A percentile compares a stretch with the other conserved stretches of the same genome.
phyloP scores from a whole-genome alignment of 2,797 vertebrate genomes.

The Hipposideros larvatus region DNA sequence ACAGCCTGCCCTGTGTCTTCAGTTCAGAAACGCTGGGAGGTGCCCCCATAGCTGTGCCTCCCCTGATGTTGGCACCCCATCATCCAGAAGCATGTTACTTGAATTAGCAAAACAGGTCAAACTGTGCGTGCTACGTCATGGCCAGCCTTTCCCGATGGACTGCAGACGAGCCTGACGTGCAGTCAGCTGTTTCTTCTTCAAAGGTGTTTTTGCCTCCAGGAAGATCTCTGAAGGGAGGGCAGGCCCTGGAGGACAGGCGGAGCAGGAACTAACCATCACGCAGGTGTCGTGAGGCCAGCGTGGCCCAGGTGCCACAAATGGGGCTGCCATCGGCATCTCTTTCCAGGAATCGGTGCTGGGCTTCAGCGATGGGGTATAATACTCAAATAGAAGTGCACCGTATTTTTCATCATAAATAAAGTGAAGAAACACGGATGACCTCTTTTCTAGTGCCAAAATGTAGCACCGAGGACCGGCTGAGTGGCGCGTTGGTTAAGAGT shows the following conservation, averaged over 20 bases:
- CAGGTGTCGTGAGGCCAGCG: not conserved
- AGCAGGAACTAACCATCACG: accelerated
- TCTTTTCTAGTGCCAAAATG: not conserved
- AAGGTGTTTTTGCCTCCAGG: not conserved
- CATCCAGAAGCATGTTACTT: accelerated
- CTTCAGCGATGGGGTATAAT: not conserved
- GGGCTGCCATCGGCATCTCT: accelerated
- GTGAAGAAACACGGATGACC: not conserved
- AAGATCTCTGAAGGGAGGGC: not conserved
- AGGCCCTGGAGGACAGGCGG: accelerated
- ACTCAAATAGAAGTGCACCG: not conserved
- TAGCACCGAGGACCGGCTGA: too few species aligned
- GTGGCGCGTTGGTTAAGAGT: too few species aligned
- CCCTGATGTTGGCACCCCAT: not conserved
- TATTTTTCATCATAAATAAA: not conserved
- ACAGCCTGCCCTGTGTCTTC: accelerated
- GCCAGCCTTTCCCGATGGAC: not conserved
- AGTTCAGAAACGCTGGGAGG: not conserved
- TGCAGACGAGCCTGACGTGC: accelerated
- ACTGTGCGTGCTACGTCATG: accelerated
- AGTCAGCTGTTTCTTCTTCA: not conserved
- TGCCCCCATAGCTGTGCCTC: accelerated
- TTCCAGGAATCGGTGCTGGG: not conserved
- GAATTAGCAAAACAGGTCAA: accelerated
- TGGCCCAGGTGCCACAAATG: accelerated